A percentile compares a stretch with the other conserved stretches of the same genome.
These are phyloP conservation scores for Puntigrus tetrazona DNA, from an alignment of 2,113 vertebrate species.

Conservation along the genomic window DNA sequence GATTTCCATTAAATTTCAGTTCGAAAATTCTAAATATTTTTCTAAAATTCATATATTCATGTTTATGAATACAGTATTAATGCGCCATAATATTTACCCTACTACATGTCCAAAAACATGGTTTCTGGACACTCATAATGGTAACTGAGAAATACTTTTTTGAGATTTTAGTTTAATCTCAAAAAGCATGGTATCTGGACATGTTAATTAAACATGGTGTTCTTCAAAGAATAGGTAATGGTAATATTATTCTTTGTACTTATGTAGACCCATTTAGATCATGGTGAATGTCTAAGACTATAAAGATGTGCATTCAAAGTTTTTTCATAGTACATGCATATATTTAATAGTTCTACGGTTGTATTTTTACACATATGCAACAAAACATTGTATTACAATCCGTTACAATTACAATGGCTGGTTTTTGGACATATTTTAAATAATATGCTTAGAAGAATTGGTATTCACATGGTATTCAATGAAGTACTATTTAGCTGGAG, in stretches of 20 bases:
- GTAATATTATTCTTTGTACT: no score
- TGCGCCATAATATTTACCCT: no score
- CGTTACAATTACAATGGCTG: no score
- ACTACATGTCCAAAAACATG: no score
- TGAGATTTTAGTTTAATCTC: background rate
- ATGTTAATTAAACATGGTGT: background rate
- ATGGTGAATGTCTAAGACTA: background rate
- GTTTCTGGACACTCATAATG: no score
- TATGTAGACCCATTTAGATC: background rate
- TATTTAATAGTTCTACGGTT: background rate
- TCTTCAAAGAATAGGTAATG: background rate
- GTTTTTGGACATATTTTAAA: background rate
- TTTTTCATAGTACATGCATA: background rate
- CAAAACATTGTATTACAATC: background rate
- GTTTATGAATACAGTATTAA: no score
- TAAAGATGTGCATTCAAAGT: background rate
- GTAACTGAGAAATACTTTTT: background rate
- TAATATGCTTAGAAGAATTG: background rate
- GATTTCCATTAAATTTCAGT: no score
- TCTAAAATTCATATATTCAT: no score
- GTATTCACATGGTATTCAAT: background rate
- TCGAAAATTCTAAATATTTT: no score
- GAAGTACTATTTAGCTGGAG: background rate
- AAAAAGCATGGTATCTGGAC: background rate
- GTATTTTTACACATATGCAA: background rate